Evolutionary conservation across 2,888 invertebrate genomes (phyloP).

Genomic region (Patella depressa): DNA sequence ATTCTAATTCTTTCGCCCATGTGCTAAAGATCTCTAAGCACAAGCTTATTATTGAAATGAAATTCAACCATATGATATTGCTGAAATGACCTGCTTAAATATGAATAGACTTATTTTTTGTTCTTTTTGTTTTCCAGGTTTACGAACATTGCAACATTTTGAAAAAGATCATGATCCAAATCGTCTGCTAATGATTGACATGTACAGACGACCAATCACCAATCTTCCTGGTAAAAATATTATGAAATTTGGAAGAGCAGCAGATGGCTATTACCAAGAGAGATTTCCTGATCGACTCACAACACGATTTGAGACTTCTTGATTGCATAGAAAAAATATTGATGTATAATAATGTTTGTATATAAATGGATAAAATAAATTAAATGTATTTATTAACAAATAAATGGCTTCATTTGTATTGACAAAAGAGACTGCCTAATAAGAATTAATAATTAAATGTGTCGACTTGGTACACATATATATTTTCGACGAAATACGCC

Average conservation of each 20-base stretch:
- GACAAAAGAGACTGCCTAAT: too few species aligned
- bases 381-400: too few species aligned
- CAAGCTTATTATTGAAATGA: too few species aligned
- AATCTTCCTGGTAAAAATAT: slow-evolving; percentile 62
- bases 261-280: slow-evolving; percentile 68
- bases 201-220: slow-evolving; percentile 68
- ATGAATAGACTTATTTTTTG: background rate
- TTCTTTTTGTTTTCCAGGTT: slow-evolving; percentile 39
- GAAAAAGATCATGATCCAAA: slow-evolving; percentile 62
- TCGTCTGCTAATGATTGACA: slow-evolving; percentile 67
- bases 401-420: too few species aligned
- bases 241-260: slow-evolving; percentile 68
- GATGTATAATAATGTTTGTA: background rate
- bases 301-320: background rate
- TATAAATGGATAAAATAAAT: too few species aligned
- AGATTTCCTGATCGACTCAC: slow-evolving; percentile 51
- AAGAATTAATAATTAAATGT: background rate
- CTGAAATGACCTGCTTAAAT: too few species aligned
- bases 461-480: background rate
- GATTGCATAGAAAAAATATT: background rate
- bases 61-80: too few species aligned
- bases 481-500: too few species aligned
- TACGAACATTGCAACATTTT: slow-evolving; percentile 65
- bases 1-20: too few species aligned
- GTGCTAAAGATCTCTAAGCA: too few species aligned